These are phyloP conservation scores for Gasteruption jaculator DNA, from an alignment of 2,888 invertebrate genomes.

Conservation along the genomic window DNA sequence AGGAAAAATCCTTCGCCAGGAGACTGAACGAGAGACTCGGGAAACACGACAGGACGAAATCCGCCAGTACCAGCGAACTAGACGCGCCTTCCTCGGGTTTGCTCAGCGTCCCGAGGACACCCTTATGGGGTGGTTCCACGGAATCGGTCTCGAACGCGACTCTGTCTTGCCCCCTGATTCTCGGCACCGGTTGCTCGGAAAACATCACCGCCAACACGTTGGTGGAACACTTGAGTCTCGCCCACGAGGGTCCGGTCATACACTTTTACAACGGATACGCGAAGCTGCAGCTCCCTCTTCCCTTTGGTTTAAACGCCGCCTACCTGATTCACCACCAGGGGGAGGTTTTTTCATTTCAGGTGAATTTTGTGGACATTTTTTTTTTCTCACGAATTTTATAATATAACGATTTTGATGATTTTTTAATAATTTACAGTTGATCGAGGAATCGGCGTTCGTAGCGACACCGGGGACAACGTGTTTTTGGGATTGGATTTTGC, in stretches of 20 bases:
- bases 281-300: slow-evolving; percentile 36
- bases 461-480: no score
- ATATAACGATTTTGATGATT: no score
- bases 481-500: slow-evolving; percentile 40
- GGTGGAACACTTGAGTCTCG: slow-evolving; percentile 35
- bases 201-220: slow-evolving; percentile 28
- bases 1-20: no score
- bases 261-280: slow-evolving; percentile 36
- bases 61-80: slow-evolving; percentile 46
- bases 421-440: slow-evolving; percentile 3
- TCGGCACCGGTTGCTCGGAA: slow-evolving; percentile 29
- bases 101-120: slow-evolving; percentile 34
- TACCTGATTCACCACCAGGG: slow-evolving; percentile 37
- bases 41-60: slow-evolving; percentile 39
- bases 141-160: slow-evolving; percentile 34
- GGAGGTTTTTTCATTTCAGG: slow-evolving; percentile 42
- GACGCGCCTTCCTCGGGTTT: slow-evolving; percentile 16
- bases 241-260: slow-evolving; percentile 36
- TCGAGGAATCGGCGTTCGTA: no score
- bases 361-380: slow-evolving; percentile 15
- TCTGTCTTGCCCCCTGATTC: slow-evolving; percentile 35
- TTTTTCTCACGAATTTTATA: no score
- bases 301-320: slow-evolving; percentile 33
- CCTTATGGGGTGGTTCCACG: slow-evolving; percentile 42
- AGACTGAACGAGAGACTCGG: slow-evolving; percentile 27